These are phyloP conservation scores for Rhea pennata DNA, from an alignment of 2,113 vertebrate genomes.

Conservation along the genomic window DNA sequence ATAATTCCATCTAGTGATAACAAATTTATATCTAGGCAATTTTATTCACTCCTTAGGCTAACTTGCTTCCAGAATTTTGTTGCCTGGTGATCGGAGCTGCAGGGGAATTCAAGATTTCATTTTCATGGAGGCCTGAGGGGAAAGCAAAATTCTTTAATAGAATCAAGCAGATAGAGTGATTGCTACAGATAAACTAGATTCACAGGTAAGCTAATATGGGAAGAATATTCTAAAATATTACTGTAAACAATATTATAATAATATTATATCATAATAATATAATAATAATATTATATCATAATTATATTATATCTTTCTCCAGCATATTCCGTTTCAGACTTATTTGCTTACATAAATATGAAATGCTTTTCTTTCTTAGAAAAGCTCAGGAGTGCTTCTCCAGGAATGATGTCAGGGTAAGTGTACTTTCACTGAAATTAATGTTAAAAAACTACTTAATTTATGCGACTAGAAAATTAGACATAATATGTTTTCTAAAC, in stretches of 20 bases:
- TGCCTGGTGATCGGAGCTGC: neutral
- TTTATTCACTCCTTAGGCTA: neutral
- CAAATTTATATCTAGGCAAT: neutral
- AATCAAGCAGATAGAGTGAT: neutral
- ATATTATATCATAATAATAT: too few species aligned
- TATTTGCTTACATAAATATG: neutral
- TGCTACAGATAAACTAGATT: neutral
- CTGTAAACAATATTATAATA: neutral
- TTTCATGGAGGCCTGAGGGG: too few species aligned
- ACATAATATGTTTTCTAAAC: neutral
- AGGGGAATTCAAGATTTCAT: neutral
- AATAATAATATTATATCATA: too few species aligned
- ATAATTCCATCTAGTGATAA: neutral
- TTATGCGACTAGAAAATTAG: neutral
- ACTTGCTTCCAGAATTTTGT: neutral
- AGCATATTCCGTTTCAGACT: neutral
- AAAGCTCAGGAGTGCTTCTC: neutral
- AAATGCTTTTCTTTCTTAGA: neutral
- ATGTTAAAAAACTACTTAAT: neutral
- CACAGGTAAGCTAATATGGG: neutral
- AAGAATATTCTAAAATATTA: neutral
- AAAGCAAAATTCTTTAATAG: neutral
- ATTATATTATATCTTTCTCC: neutral
- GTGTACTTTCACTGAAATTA: neutral
- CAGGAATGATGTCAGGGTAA: neutral